phyloP scores from a whole-genome alignment of 2,797 vertebrate genomes.

The Graptemys geographica region DNA sequence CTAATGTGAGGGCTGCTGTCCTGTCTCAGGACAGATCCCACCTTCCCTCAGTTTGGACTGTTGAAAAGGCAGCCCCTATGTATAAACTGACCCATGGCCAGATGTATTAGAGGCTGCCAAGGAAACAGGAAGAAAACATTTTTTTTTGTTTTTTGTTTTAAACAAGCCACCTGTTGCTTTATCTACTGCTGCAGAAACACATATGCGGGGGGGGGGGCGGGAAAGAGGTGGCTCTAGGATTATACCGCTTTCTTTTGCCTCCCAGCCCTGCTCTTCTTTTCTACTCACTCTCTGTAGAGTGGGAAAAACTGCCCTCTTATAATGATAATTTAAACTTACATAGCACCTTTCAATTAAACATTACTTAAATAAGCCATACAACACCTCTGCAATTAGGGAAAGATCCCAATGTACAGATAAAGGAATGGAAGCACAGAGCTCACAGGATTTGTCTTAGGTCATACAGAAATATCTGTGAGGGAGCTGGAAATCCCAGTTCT shows the following conservation, averaged over 20 bases:
- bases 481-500: not conserved
- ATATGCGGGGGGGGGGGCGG: rapidly evolving
- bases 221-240: not conserved
- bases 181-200: not conserved
- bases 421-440: not conserved
- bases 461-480: not conserved
- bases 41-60: not conserved
- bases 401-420: not conserved
- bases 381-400: not conserved
- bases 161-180: not conserved
- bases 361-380: not conserved
- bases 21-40: not conserved
- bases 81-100: not conserved
- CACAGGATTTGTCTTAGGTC: not conserved
- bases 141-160: not conserved
- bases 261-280: not conserved
- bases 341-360: not conserved
- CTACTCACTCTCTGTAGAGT: not conserved
- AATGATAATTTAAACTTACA: not conserved
- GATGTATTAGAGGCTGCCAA: not conserved
- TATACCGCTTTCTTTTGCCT: not conserved
- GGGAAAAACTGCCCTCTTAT: not conserved
- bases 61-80: not conserved
- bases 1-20: not conserved
- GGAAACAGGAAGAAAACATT: not conserved